A percentile compares a stretch with the other conserved stretches of the same genome.
These are phyloP conservation scores for Drosophila infuscata DNA, from an alignment of 2,888 invertebrate species.

Conservation along the genomic window DNA sequence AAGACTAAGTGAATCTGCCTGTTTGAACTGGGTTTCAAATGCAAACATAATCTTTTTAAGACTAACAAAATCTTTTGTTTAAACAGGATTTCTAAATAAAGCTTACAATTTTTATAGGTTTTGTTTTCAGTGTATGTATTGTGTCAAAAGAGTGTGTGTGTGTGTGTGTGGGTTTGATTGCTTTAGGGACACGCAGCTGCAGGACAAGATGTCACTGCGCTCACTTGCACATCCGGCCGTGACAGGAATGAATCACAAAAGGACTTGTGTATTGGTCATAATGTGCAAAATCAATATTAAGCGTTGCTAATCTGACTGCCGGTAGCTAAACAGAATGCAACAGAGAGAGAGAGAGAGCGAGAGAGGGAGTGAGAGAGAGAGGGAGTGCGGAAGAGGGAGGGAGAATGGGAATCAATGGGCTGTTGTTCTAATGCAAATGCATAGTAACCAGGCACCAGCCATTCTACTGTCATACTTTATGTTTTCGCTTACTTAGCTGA, in stretches of 20 bases:
- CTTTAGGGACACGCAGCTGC: constrained; percentile 21
- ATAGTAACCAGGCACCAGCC: constrained; percentile 15
- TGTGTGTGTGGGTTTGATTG: not conserved
- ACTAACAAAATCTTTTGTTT: not conserved
- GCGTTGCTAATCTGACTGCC: constrained; percentile 34
- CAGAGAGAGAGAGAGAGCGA: not conserved
- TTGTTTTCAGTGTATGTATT: not conserved
- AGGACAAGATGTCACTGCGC: constrained; percentile 51
- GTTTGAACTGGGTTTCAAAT: not conserved
- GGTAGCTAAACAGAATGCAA: constrained; percentile 2
- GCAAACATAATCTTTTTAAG: not conserved
- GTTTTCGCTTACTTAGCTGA: constrained; percentile 47
- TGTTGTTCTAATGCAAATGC: constrained; percentile 1
- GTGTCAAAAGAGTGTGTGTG: not conserved
- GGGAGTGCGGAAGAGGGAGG: too few species aligned
- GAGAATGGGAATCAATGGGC: not conserved
- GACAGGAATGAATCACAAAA: constrained; percentile 28
- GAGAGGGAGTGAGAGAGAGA: not conserved
- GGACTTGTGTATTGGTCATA: constrained; percentile 30
- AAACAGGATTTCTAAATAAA: too few species aligned
- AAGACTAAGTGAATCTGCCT: not conserved
- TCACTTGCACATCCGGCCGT: constrained; percentile 47
- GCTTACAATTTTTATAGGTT: not conserved
- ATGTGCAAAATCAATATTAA: constrained; percentile 72
- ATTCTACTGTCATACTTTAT: constrained; percentile 35